These are phyloP conservation scores for Melipona bicolor DNA, from an alignment of 2,888 invertebrate species.

Conservation along the genomic window DNA sequence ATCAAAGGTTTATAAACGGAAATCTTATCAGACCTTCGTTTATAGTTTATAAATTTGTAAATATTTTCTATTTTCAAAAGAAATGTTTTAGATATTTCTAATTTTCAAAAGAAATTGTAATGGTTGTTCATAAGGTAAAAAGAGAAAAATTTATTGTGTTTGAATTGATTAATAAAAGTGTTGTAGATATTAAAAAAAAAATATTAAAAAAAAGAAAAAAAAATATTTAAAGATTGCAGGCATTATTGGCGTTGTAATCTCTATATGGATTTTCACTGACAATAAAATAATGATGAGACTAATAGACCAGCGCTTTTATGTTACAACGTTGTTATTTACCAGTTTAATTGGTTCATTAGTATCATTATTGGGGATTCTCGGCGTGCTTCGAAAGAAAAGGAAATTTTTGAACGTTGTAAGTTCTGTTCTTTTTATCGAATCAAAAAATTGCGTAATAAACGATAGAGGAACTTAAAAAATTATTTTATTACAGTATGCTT, in stretches of 20 bases:
- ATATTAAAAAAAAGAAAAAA: background rate
- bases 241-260: slow-evolving; percentile 67
- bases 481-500: slow-evolving; percentile 69
- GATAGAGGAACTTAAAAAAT: background rate
- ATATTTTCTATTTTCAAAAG: background rate
- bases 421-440: slow-evolving; percentile 4
- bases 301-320: slow-evolving; percentile 70
- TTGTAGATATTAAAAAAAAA: too few species aligned
- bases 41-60: background rate
- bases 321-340: slow-evolving; percentile 68
- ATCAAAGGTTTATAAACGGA: too few species aligned
- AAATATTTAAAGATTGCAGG: slow-evolving; percentile 71
- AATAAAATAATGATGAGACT: slow-evolving; percentile 73
- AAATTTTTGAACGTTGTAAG: slow-evolving; percentile 67
- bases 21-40: background rate
- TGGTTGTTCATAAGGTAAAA: too few species aligned
- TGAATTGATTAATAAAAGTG: background rate
- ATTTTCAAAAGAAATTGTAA: background rate
- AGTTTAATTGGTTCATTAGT: slow-evolving; percentile 62
- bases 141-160: too few species aligned
- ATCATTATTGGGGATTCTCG: slow-evolving; percentile 72
- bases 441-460: background rate
- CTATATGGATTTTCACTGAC: slow-evolving; percentile 73
- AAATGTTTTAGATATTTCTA: background rate
- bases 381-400: slow-evolving; percentile 66